Evolutionary conservation across 2,113 vertebrate genomes (phyloP), one percentile per base, ranked within the genome.

Genomic region (Proterorhinus semilunaris): DNA sequence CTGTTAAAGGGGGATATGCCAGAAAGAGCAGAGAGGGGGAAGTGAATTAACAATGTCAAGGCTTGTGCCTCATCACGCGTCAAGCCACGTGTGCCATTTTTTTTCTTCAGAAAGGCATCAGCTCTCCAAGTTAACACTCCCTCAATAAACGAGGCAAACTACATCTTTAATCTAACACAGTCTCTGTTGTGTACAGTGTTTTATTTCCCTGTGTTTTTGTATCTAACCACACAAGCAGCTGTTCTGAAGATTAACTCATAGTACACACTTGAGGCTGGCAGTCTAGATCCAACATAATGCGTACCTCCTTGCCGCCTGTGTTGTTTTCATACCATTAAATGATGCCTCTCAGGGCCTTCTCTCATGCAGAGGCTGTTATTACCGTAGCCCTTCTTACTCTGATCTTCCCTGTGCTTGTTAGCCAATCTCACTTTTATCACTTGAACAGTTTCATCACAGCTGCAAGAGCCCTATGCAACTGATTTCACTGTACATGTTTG

Each of bases 321-420:
- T 71, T 85, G 83, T 86, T 82, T 78, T 72, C 51, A 68, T 65
- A 76, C 69, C 51, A 65, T 46, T 86, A 84, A 87, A 80, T 76
- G 82, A 87, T 77, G 83, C 78, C 85, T 88, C 82, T 82, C 54
- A 81, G 80, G 71, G 65, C 66, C 72, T 63, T 80, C 3, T 81
- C 76, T 84, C 65, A 65, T 64, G 63, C 68, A 65, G 67, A 42
- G 74, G 78, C 67, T 81, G 80, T 67, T 77, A 76, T 84, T 71
- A 72, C 74, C 63, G 66, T 76, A 71, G 72, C 61, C 6, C 68
- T 62, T 61, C 75, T 76, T 8, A 68, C 80, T 85, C 75, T 73
- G 75, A 83, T 82, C 81, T 73, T 67, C 64, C 57, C 11, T 42
- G 11, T 64, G 78, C 83, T 76, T 81, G 85, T 86, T 80, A 86